Percentiles rank a stretch among this genome's conserved stretches.
phyloP scores from a whole-genome alignment of 2,888 invertebrate species.

The Alcis repandata region DNA sequence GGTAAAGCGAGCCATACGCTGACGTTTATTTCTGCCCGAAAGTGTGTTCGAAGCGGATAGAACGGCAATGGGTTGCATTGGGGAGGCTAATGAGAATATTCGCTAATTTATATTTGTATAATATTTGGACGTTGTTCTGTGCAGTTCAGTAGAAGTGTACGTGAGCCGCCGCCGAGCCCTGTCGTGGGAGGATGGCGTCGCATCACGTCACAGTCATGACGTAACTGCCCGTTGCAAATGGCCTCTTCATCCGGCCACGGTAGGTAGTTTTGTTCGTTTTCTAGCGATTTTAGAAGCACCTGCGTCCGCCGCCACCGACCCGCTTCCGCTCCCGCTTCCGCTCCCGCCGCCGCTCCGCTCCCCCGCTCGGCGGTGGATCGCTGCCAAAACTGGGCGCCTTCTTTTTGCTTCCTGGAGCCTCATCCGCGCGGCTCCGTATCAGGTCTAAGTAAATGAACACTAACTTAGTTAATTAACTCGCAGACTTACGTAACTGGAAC shows the following conservation, averaged over 20 bases:
- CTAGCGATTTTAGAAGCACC: constrained; percentile 8
- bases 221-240: background rate
- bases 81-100: too few relatives aligned
- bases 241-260: background rate
- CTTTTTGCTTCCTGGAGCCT: constrained; percentile 13
- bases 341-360: background rate
- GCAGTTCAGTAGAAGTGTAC: too few relatives aligned
- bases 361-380: constrained; percentile 9
- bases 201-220: background rate
- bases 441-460: constrained; percentile 10
- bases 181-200: too few relatives aligned
- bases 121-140: too few relatives aligned
- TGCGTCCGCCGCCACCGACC: background rate
- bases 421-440: constrained; percentile 6
- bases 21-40: too few relatives aligned
- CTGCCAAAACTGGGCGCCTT: constrained; percentile 17
- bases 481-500: background rate
- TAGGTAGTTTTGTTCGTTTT: constrained; percentile 24
- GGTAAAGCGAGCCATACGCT: too few relatives aligned
- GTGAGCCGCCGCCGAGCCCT: too few relatives aligned
- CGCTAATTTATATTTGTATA: too few relatives aligned
- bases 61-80: too few relatives aligned
- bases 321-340: background rate
- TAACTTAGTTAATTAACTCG: constrained; percentile 5
- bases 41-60: too few relatives aligned